Evolutionary conservation across 1,140 invertebrate genomes (phyloP).

Genomic region (Goniozus legneri): DNA sequence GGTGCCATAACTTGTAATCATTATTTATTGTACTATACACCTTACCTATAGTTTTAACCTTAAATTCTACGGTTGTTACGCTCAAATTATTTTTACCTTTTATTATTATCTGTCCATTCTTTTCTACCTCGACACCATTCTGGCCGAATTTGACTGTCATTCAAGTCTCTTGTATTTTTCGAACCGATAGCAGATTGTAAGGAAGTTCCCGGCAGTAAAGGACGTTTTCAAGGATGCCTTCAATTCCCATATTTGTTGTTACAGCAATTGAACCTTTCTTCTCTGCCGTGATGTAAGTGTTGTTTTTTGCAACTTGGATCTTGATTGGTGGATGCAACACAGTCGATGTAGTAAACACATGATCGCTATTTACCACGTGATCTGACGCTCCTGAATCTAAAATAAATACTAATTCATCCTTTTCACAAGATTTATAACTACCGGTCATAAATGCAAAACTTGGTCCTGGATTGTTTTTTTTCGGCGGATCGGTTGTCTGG

Average conservation of each 20-base stretch:
- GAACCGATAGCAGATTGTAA: too few species aligned
- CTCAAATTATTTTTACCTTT: too few species aligned
- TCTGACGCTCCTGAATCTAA: conserved; percentile 38
- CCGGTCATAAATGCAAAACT: too few species aligned
- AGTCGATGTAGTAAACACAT: conserved; percentile 23
- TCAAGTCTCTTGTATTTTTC: not conserved
- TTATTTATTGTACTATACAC: conserved; percentile 11
- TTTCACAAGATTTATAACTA: conserved; percentile 3
- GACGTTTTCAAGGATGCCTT: not conserved
- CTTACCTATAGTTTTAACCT: too few species aligned
- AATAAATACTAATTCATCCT: conserved; percentile 24
- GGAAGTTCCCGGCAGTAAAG: not conserved
- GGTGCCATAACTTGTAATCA: conserved; percentile 39
- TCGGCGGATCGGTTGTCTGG: too few species aligned
- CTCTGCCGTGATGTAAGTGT: not conserved
- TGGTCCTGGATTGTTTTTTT: too few species aligned
- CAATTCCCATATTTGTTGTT: not conserved
- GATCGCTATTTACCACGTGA: conserved; percentile 29
- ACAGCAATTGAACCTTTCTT: not conserved
- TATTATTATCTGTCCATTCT: not conserved
- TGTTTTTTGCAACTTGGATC: not conserved
- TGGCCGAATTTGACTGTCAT: not conserved
- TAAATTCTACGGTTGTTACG: too few species aligned
- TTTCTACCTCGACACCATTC: not conserved
- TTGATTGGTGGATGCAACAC: conserved; percentile 1